phyloP scores from a whole-genome alignment of 1,140 invertebrate species.

The Colletes latitarsis region DNA sequence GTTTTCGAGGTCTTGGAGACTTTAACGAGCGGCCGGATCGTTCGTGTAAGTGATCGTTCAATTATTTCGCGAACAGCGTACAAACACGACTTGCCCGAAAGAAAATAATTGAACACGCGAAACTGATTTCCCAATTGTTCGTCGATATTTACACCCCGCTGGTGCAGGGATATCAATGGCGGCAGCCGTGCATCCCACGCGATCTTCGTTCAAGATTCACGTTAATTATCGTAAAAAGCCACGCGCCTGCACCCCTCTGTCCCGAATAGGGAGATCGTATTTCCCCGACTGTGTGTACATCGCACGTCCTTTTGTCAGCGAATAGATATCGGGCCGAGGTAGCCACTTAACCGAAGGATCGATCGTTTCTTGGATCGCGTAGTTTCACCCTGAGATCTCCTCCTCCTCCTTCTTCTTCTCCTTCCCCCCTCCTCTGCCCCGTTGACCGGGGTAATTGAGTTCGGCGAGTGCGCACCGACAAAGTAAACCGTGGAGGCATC shows the following conservation, averaged over 20 bases:
- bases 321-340: constrained; percentile 34
- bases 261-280: constrained; percentile 5
- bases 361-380: constrained; percentile 50
- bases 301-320: constrained; percentile 50
- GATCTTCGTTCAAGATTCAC: background rate
- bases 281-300: constrained; percentile 32
- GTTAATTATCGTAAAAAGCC: constrained; percentile 40
- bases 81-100: too few relatives aligned
- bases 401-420: background rate
- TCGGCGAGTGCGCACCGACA: constrained; percentile 58
- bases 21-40: too few relatives aligned
- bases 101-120: too few relatives aligned
- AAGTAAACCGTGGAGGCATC: constrained; percentile 62
- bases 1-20: too few relatives aligned
- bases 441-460: constrained; percentile 58
- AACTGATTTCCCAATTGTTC: constrained; percentile 21
- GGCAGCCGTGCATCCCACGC: background rate
- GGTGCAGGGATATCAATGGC: background rate
- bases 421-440: background rate
- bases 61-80: too few relatives aligned
- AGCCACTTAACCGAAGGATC: constrained; percentile 57
- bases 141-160: background rate
- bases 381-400: constrained; percentile 28
- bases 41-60: too few relatives aligned
- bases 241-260: constrained; percentile 5